Evolutionary conservation across 2,888 invertebrate genomes (phyloP).

Genomic region (Calliopum simillimum): DNA sequence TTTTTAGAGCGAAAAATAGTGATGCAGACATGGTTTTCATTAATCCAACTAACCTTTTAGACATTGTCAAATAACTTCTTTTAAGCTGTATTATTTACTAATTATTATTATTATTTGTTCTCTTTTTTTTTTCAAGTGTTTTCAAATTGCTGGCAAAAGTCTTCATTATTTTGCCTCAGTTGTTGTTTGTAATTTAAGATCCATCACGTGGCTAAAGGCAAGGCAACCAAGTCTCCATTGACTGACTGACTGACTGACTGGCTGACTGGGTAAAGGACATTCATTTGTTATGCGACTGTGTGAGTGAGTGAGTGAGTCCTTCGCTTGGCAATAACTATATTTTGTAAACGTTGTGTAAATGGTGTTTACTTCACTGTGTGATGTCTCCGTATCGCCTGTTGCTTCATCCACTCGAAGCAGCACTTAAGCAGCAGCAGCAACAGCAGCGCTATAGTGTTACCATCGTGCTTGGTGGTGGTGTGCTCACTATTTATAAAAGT

Average conservation of each 20-base stretch:
- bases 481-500: neutral
- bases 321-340: slow-evolving; percentile 5
- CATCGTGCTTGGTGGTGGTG: too few relatives aligned
- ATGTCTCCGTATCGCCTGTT: neutral
- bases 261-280: neutral
- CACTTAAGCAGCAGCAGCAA: neutral
- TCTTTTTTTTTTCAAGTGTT: too few relatives aligned
- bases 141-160: too few relatives aligned
- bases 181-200: slow-evolving; percentile 6
- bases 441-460: neutral
- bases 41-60: too few relatives aligned
- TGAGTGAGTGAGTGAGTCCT: too few relatives aligned
- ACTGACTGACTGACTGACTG: neutral
- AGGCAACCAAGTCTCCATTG: neutral
- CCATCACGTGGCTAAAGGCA: neutral
- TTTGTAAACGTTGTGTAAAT: neutral
- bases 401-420: neutral
- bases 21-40: too few relatives aligned
- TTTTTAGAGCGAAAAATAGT: too few relatives aligned
- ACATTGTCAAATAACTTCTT: too few relatives aligned
- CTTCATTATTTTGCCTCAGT: neutral
- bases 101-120: too few relatives aligned
- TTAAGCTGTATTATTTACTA: too few relatives aligned
- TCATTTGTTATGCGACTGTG: too few relatives aligned
- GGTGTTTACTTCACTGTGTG: neutral